Percentiles rank a stretch among this genome's conserved stretches.
Evolutionary conservation across 2,113 vertebrate genomes (phyloP).

Genomic region (Hyperoodon ampullatus): DNA sequence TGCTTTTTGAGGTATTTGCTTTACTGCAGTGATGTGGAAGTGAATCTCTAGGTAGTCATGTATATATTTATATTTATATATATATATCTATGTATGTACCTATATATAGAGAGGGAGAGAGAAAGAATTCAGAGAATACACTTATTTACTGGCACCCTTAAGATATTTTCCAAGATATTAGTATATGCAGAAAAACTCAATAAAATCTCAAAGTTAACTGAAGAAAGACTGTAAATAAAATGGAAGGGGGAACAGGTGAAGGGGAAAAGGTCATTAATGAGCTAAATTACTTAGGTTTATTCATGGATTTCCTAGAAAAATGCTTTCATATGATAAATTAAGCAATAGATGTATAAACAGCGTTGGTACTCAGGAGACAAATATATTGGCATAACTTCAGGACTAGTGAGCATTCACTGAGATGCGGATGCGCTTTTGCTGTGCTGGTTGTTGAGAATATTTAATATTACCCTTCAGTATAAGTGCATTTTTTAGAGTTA

Average conservation of each 20-base stretch:
- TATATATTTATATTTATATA: not conserved
- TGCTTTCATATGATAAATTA: not conserved
- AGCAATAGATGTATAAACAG: not conserved
- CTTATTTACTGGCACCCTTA: not conserved
- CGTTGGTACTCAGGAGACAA: not conserved
- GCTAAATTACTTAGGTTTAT: conserved; percentile 3
- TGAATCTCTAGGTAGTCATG: not conserved
- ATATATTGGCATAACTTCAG: not conserved
- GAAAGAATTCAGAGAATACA: not conserved
- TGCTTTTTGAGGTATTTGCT: not conserved
- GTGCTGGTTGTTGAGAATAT: not conserved
- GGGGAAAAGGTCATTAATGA: not conserved
- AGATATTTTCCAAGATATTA: not conserved
- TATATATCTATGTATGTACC: not conserved
- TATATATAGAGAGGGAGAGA: not conserved
- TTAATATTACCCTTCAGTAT: not conserved
- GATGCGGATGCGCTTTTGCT: not conserved
- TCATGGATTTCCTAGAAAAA: not conserved
- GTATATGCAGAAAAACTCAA: not conserved
- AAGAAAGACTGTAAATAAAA: not conserved
- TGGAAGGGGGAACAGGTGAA: not conserved
- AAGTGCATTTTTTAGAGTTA: not conserved
- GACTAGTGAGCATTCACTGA: not conserved
- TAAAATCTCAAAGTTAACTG: not conserved
- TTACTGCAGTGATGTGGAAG: not conserved